Percentiles rank a stretch among this genome's conserved stretches.
Evolutionary conservation across 2,888 invertebrate genomes (phyloP).

Genomic region (Macaria notata): DNA sequence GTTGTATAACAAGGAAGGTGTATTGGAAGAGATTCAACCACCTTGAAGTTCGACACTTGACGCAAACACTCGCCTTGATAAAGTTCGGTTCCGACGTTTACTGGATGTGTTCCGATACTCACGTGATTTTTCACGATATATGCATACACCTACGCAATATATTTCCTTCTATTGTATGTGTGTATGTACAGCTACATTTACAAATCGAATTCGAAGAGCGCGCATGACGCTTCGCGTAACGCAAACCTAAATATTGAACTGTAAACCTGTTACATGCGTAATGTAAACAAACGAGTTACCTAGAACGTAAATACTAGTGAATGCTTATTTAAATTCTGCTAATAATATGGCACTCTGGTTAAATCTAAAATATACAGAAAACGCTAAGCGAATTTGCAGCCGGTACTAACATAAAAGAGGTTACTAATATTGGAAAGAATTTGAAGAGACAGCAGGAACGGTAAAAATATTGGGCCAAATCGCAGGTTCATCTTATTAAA

Average conservation of each 20-base stretch:
- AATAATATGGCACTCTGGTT: background rate
- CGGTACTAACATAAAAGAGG: too few relatives aligned
- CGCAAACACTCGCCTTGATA: constrained; percentile 6
- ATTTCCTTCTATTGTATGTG: background rate
- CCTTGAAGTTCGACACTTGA: constrained; percentile 9
- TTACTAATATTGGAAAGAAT: background rate
- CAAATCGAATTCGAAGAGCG: background rate
- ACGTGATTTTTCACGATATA: background rate
- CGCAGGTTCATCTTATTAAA: constrained; percentile 11
- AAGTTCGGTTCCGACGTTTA: constrained; percentile 15
- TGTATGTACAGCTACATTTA: background rate
- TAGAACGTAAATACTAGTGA: background rate
- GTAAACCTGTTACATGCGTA: background rate
- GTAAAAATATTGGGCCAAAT: constrained; percentile 4
- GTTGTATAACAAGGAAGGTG: background rate
- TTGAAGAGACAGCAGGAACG: background rate
- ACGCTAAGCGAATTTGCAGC: background rate
- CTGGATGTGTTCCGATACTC: constrained; percentile 1
- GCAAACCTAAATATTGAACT: background rate
- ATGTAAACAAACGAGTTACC: background rate
- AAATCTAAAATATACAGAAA: background rate
- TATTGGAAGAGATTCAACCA: constrained; percentile 15
- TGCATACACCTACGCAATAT: background rate
- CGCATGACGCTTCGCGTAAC: background rate
- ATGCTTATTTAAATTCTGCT: background rate